Conservation (phyloP, 2,888 invertebrate genomes). For the Mythimna vitellina region DNA sequence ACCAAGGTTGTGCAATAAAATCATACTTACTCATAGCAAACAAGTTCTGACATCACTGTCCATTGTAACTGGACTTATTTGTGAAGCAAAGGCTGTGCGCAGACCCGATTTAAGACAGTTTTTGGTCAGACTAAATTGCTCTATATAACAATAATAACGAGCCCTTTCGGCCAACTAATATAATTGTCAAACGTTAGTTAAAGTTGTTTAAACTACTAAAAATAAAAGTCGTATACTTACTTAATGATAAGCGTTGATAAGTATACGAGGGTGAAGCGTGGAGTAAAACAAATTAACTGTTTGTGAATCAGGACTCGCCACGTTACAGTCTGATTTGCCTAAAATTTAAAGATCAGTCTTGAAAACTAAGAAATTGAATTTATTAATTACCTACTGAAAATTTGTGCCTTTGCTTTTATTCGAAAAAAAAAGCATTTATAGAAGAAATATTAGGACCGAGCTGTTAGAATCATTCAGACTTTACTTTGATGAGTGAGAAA, state of each 20-base stretch:
- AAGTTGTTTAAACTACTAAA: no score
- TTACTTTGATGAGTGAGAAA: background rate
- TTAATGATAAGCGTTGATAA: no score
- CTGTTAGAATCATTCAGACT: background rate
- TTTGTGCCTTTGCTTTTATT: slow-evolving; percentile 14
- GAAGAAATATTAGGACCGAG: no score
- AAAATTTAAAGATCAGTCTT: background rate
- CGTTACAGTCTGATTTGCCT: no score
- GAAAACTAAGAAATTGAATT: slow-evolving; percentile 1
- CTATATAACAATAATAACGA: background rate
- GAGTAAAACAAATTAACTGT: background rate
- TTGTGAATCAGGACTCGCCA: background rate
- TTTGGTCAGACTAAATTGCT: background rate
- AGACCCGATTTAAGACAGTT: background rate
- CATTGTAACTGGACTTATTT: background rate
- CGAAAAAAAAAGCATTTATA: background rate
- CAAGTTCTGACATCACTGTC: slow-evolving; percentile 26
- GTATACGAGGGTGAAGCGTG: no score
- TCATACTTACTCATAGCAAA: background rate
- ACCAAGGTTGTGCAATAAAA: slow-evolving; percentile 41
- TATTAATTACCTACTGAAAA: background rate
- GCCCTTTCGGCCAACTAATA: background rate
- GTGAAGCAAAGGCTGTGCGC: background rate
- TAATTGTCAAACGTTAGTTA: background rate
- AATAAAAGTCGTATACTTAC: background rate